Percentiles rank a stretch among this genome's conserved stretches.
Conservation (phyloP, 2,797 vertebrate species). For the Melanotaenia trifasciata region DNA sequence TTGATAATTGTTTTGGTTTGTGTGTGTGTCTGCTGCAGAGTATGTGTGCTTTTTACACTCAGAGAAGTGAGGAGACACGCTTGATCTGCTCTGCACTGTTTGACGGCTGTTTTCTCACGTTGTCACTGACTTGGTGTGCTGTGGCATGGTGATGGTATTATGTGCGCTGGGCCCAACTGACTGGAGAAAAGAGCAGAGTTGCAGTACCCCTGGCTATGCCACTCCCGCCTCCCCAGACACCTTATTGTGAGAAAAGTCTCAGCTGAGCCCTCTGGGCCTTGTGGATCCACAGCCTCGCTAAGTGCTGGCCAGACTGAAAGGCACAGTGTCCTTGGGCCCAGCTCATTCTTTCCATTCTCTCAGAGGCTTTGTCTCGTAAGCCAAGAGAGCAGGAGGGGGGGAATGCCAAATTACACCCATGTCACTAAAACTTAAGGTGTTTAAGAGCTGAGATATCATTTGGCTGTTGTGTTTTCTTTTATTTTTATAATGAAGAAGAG, state of each 20-base stretch:
- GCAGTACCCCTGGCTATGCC: conserved; percentile 72
- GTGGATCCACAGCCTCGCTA: conserved; percentile 88
- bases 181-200: conserved; percentile 79
- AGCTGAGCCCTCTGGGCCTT: conserved; percentile 89
- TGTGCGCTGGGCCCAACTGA: conserved; percentile 76
- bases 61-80: conserved; percentile 82
- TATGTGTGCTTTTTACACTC: conserved; percentile 82
- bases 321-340: conserved; percentile 90
- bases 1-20: conserved; percentile 59
- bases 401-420: conserved; percentile 80
- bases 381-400: conserved; percentile 72
- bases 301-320: conserved; percentile 94
- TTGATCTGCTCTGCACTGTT: conserved; percentile 87
- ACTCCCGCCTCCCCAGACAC: conserved; percentile 86
- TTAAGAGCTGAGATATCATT: conserved; percentile 66
- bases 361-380: conserved; percentile 82
- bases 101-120: conserved; percentile 95
- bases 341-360: conserved; percentile 87
- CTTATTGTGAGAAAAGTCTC: conserved; percentile 98
- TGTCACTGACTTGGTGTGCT: conserved; percentile 90
- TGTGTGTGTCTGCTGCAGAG: conserved; percentile 39
- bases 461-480: conserved; percentile 59
- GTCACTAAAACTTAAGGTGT: conserved; percentile 76
- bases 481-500: conserved; percentile 53
- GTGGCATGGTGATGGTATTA: conserved; percentile 78